Base-by-base conservation (phyloP, 2,797 vertebrate species). In the Chrysocyon brachyurus region DNA sequence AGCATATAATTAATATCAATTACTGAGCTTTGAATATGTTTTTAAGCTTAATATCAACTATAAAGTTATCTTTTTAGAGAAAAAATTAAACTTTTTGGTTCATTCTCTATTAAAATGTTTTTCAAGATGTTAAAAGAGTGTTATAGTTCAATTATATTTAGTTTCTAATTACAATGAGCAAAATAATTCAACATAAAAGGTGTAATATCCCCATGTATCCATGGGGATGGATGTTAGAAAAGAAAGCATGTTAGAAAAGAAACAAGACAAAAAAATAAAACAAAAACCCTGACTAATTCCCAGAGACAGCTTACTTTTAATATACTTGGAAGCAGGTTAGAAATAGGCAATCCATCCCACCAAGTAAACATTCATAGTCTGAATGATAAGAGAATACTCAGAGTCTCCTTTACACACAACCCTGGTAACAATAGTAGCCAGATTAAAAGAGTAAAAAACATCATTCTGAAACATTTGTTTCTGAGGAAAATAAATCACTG, bases 81-180 rank as follows among this genome's bases (percentile, higher is more conserved):
- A 93, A 87, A 81, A 33, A 36, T 52, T 52, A 61, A 70, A 59
- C 31, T 87, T 79, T 49, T 36, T 87, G 36, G 31, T 66, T 93
- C 61, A 22, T 52, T 79, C 1, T 36, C 68, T 89, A 63, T 10
- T 77, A 61, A 72, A 73, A 31, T 11, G 84, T 56, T 49, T 87
- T 40, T 86, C 31, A 61, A 79, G 75, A 72, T 22, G 6, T 68
- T 81, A 86, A 81, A 87, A 72, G 24, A 8, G 17, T 49, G 24
- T 87, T 59, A 68, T 26, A 12, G 3, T 87, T 87, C 36, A 87
- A 79, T 93, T 61, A 70, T 70, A 87, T 36, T 93, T 87, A 61
- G 49, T 36, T 61, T 93, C 64, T 79, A 68, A 87, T 70, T 36
- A 68, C 54, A 33, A 24, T 72, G 68, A 81, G 31, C 54, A 70